phyloP scores from a whole-genome alignment of 2,888 invertebrate species.

The Macaria notata region DNA sequence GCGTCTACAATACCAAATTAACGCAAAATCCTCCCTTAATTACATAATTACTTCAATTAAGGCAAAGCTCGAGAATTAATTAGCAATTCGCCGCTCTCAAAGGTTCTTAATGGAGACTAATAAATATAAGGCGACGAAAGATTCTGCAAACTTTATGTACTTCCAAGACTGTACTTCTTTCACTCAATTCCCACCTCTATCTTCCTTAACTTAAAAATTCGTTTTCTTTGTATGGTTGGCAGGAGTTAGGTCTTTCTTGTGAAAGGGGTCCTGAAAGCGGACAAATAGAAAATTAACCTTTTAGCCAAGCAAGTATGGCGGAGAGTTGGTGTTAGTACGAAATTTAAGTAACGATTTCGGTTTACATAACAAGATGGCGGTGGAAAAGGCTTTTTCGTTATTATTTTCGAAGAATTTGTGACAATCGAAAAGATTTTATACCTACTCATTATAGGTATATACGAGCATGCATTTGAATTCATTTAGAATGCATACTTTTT shows the following conservation, averaged over 20 bases:
- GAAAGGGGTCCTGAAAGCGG: conserved; percentile 35
- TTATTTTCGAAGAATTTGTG: too few species aligned
- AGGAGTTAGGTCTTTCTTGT: conserved; percentile 39
- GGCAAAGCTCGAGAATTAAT: conserved; percentile 44
- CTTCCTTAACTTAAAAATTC: conserved; percentile 10
- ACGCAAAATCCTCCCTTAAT: conserved; percentile 48
- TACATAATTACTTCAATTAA: conserved; percentile 51
- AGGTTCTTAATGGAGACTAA: conserved; percentile 38
- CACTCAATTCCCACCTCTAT: conserved; percentile 14
- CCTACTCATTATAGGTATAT: too few species aligned
- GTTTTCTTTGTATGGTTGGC: conserved; percentile 18
- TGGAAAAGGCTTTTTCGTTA: conserved; percentile 24
- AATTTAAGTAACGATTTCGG: conserved; percentile 55
- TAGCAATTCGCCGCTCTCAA: conserved; percentile 39
- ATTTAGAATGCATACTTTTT: too few species aligned
- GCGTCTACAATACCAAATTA: conserved; percentile 32
- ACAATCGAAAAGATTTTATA: too few species aligned
- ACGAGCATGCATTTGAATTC: too few species aligned
- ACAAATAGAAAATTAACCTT: conserved; percentile 61
- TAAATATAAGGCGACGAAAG: conserved; percentile 54
- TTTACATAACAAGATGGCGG: conserved; percentile 25
- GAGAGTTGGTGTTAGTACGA: conserved; percentile 46
- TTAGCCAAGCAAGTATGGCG: conserved; percentile 51
- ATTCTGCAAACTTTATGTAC: conserved; percentile 45
- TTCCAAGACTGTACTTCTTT: conserved; percentile 1